Evolutionary conservation across 2,797 vertebrate genomes (phyloP), one percentile per base, ranked within the genome.

Genomic region (Poecile montanus): DNA sequence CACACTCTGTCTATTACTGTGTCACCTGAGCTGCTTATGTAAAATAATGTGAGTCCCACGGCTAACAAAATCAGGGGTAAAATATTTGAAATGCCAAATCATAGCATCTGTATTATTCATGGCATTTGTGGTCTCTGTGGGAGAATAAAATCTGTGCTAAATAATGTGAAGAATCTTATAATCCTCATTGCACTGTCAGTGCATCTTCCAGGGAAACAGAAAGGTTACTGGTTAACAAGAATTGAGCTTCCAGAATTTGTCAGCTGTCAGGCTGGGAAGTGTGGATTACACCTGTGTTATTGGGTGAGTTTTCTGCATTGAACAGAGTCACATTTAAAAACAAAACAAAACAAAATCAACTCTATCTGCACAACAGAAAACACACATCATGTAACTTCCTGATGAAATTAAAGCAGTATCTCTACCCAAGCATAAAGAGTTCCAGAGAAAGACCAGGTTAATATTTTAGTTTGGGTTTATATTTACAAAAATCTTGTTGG

Each of bases 341-440:
- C 53, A 26, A 29, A 0, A 8, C 13, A 18, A 0, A 10, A 23
- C 0, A 23, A 20, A 26, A 5, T 6, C 42, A 40, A 14, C 1
- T 4, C 44, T 58, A 6, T 36, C 47, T 61, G 12, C 18, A 44
- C 11, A 47, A 34, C 11, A 79, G 66, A 72, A 65, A 71, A 40
- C 3, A 51, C 82, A 56, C 15, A n/a, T 1, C 6, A 14, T 60
- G 20, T 22, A 73, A 40, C 16, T 60, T 87, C 12, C 9, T 16
- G 66, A 56, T 44, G 27, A 91, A 68, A 57, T 44, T 62, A 80
- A 79, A 75, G 5, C 21, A 47, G 2, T 71, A 14, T 47, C 10
- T 76, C 51, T 72, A 29, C 25, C 17, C 7, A 83, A 63, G 10
- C 7, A 29, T 34, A 51, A 84, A 26, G 18, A 66, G 7, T 45